Base-by-base conservation (phyloP, 2,113 vertebrate species). In the Romanogobio albipinnatus region DNA sequence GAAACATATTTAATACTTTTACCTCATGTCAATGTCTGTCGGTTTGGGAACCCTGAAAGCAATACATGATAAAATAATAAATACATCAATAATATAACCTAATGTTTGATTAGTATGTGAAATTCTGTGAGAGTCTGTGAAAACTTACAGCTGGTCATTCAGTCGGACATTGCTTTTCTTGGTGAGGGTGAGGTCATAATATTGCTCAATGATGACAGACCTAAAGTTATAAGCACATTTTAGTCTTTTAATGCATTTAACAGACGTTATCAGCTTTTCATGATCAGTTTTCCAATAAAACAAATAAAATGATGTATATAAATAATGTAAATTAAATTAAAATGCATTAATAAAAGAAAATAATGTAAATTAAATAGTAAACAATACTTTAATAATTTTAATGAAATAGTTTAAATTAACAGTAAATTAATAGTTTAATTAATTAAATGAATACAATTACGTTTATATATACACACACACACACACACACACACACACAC, bases 61-160 rank as follows among this genome's bases (percentile, higher is more conserved):
- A 90, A 62, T 86, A 22, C 15, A n/a, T 49, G n/a, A 75, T 4
- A 73, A 49, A 47, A 36, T 4, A 36, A 3, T 74, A 62, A 58
- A 73, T 2, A 22, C 45, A 84, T 17, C 43, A 29, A 22, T 56
- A 24, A 62, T 19, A 66, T 15, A 36, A 29, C 3, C 26, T 19
- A 68, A 19, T 62, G 26, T 68, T 68, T 39, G 43, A 74, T 74
- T 58, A 19, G 17, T 14, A 29, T 22, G 51, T 22, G 0, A 14
- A 15, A 51, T 1, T 26, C 2, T 39, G 36, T 39, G 53, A 13
- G 29, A 56, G 33, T 22, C 10, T 73, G 3, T 26, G 22, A 71
- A 22, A 15, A 94, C 94, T 91, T 91, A 95, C 92, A 95, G 81
- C 62, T 96, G 93, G 83, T 96, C 93, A 80, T 95, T 96, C 39